A percentile compares a stretch with the other conserved stretches of the same genome.
phyloP scores from a whole-genome alignment of 2,113 vertebrate species.

The Zeus faber region DNA sequence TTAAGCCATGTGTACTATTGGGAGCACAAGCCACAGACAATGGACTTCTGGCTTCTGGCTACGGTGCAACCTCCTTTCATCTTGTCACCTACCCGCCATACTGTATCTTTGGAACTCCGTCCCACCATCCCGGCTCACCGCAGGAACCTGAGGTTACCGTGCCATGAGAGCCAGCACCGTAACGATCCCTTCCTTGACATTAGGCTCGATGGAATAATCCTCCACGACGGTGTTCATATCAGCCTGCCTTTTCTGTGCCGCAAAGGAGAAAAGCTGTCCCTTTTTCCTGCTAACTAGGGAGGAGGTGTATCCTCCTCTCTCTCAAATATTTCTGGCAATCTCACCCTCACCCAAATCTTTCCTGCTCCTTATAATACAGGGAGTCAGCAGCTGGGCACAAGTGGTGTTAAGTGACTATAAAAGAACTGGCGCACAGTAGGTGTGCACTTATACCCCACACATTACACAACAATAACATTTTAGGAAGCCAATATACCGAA shows the following conservation, averaged over 20 bases:
- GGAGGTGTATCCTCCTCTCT: neutral
- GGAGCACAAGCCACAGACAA: too few species aligned
- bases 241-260: constrained; percentile 4
- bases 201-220: neutral
- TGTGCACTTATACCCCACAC: neutral
- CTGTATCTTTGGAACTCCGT: constrained; percentile 11
- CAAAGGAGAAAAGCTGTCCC: neutral
- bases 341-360: too few species aligned
- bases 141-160: neutral
- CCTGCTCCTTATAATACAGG: neutral
- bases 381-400: neutral
- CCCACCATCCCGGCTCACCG: neutral
- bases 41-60: constrained; percentile 15
- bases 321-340: neutral
- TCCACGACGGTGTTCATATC: constrained; percentile 4
- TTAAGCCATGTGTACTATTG: too few species aligned
- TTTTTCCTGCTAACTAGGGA: neutral
- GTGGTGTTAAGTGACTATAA: neutral
- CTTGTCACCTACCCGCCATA: constrained; percentile 21
- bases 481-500: too few species aligned
- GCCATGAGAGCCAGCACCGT: neutral
- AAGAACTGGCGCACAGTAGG: neutral
- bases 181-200: constrained; percentile 11
- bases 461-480: neutral
- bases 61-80: constrained; percentile 16